phyloP scores from a whole-genome alignment of 2,888 invertebrate species.

The Cactoblastis cactorum region DNA sequence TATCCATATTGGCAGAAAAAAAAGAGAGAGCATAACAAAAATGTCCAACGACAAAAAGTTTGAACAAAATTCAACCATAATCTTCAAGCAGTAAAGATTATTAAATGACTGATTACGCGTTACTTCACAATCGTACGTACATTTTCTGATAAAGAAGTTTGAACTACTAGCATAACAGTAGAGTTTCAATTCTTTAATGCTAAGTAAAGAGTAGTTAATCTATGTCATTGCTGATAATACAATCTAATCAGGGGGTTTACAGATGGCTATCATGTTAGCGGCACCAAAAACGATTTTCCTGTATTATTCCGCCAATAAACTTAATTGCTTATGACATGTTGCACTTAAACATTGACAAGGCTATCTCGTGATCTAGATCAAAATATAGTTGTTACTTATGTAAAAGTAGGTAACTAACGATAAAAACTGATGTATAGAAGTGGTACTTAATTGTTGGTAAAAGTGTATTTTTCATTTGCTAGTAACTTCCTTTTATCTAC shows the following conservation, averaged over 20 bases:
- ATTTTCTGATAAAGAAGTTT: conserved; percentile 15
- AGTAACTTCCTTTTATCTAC: too few relatives aligned
- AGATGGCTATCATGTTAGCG: conserved; percentile 57
- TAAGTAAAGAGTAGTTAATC: conserved; percentile 72
- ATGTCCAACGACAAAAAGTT: neutral
- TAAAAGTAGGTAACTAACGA: too few relatives aligned
- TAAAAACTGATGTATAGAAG: too few relatives aligned
- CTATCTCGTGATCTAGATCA: neutral
- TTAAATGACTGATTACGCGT: neutral
- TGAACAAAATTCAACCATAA: neutral
- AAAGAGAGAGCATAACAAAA: neutral
- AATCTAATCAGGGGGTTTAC: conserved; percentile 44
- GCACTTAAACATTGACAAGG: neutral
- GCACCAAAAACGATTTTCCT: conserved; percentile 51
- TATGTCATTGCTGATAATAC: conserved; percentile 63
- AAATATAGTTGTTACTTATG: neutral
- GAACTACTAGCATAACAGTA: conserved; percentile 42
- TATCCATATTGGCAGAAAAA: conserved; percentile 1
- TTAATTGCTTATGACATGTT: conserved; percentile 45
- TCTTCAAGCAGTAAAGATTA: neutral
- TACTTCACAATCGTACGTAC: neutral
- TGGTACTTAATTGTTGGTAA: too few relatives aligned
- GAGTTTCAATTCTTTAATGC: conserved; percentile 50
- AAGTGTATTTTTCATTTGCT: too few relatives aligned
- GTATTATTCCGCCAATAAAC: conserved; percentile 49